Percentiles rank a stretch among this genome's conserved stretches.
These are phyloP conservation scores for Epinephelus lanceolatus DNA, from an alignment of 2,113 vertebrate species.

Conservation along the genomic window DNA sequence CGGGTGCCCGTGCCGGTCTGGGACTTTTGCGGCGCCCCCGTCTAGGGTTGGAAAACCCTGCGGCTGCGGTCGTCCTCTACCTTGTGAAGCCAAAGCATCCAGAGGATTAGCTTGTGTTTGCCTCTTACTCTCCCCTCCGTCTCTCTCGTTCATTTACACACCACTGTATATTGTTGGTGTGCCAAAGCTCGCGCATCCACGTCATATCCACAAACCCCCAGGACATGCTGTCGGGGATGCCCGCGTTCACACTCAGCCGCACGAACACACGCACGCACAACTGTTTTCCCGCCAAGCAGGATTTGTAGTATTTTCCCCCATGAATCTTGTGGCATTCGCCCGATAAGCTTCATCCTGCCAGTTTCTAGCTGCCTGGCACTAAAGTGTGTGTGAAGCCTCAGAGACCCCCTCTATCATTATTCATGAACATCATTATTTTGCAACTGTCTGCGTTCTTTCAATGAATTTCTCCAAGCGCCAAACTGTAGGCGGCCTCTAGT, in stretches of 20 bases:
- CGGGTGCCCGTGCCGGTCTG: slow-evolving; percentile 49
- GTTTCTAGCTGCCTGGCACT: slow-evolving; percentile 69
- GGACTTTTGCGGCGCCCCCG: slow-evolving; percentile 44
- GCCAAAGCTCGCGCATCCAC: slow-evolving; percentile 44
- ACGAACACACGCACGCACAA: slow-evolving; percentile 41
- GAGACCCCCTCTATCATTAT: slow-evolving; percentile 76
- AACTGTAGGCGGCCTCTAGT: slow-evolving; percentile 62
- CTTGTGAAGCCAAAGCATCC: slow-evolving; percentile 42
- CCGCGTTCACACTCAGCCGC: slow-evolving; percentile 42
- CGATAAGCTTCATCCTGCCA: slow-evolving; percentile 79
- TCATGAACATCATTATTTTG: slow-evolving; percentile 80
- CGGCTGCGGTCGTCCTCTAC: slow-evolving; percentile 65
- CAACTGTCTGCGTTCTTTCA: slow-evolving; percentile 70
- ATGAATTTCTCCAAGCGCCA: slow-evolving; percentile 55
- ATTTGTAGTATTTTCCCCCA: slow-evolving; percentile 68
- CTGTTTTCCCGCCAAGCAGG: slow-evolving; percentile 70
- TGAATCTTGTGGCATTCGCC: slow-evolving; percentile 71
- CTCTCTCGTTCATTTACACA: slow-evolving; percentile 32
- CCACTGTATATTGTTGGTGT: slow-evolving; percentile 28
- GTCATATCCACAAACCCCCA: slow-evolving; percentile 46
- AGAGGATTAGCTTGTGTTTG: slow-evolving; percentile 61
- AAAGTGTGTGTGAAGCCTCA: slow-evolving; percentile 64
- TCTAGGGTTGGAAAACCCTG: slow-evolving; percentile 55
- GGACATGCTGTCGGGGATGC: slow-evolving; percentile 61
- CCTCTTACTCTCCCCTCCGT: background rate